phyloP scores from a whole-genome alignment of 2,113 vertebrate genomes.

The Ceyx margarethae region DNA sequence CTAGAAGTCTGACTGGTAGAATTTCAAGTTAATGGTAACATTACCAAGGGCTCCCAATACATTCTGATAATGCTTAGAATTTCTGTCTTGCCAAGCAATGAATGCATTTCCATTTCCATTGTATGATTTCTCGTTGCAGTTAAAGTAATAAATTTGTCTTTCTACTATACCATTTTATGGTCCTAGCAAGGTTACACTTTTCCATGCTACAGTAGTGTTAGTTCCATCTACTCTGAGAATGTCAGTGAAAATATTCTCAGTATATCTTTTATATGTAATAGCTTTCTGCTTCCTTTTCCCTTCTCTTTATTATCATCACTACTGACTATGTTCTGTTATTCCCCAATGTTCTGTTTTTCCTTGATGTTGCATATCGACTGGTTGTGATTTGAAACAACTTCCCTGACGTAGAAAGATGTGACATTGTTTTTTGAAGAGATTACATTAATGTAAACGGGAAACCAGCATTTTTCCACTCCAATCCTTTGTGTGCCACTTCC shows the following conservation, averaged over 20 bases:
- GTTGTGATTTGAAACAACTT: background rate
- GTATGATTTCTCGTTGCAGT: background rate
- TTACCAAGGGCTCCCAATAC: background rate
- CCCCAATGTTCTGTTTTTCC: conserved; percentile 10
- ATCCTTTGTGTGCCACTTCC: background rate
- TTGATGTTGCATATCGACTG: background rate
- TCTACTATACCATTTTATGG: background rate
- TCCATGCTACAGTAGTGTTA: background rate
- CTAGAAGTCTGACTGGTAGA: background rate
- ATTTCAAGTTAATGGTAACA: background rate
- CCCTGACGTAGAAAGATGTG: background rate
- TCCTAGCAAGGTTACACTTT: background rate
- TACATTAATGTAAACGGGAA: background rate
- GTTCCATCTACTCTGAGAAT: background rate
- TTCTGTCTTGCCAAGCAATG: background rate
- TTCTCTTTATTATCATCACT: background rate
- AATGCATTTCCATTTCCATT: background rate
- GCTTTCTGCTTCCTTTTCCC: background rate
- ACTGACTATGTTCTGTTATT: background rate
- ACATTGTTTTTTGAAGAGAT: conserved; percentile 5
- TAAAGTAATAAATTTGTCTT: background rate
- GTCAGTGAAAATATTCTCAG: background rate
- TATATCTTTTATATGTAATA: background rate
- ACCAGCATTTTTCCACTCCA: conserved; percentile 4
- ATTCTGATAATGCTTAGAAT: background rate